A percentile compares a stretch with the other conserved stretches of the same genome.
phyloP scores from a whole-genome alignment of 2,113 vertebrate genomes.

The Nansenia antarctica region DNA sequence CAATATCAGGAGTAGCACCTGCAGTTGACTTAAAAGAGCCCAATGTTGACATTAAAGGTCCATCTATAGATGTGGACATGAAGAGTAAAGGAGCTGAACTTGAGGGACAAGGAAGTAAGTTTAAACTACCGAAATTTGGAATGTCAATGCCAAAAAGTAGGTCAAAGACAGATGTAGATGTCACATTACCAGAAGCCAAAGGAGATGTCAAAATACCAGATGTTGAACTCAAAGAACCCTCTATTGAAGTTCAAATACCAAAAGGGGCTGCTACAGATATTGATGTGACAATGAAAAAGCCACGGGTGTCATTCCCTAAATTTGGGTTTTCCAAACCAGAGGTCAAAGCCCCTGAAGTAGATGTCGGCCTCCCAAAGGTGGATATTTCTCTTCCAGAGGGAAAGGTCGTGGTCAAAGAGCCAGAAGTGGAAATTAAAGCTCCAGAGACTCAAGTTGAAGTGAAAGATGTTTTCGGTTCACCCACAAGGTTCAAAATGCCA shows the following conservation, averaged over 20 bases:
- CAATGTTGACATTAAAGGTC: conserved; percentile 9
- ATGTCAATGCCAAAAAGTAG: conserved; percentile 18
- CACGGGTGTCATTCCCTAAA: not conserved
- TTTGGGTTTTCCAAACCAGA: conserved; percentile 22
- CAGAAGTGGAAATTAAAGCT: not conserved
- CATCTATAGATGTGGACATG: conserved; percentile 17
- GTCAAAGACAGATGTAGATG: not conserved
- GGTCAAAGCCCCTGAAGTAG: not conserved
- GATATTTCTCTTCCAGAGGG: conserved; percentile 9
- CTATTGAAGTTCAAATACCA: not conserved
- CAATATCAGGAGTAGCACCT: not conserved
- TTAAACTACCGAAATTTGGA: conserved; percentile 8
- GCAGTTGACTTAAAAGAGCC: not conserved
- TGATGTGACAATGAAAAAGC: conserved; percentile 15
- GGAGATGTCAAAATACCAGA: not conserved
- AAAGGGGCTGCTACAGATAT: not conserved
- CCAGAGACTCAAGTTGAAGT: conserved; percentile 8
- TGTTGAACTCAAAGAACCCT: conserved; percentile 4
- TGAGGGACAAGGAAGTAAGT: conserved; percentile 28
- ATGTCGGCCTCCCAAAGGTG: conserved; percentile 15
- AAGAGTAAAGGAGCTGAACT: conserved; percentile 23
- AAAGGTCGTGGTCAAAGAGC: not conserved
- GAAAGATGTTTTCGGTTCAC: conserved; percentile 7
- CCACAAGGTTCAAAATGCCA: conserved; percentile 28
- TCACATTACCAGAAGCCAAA: too few species aligned